Evolutionary conservation across 2,888 invertebrate genomes (phyloP).

Genomic region (Agrotis ipsilon): DNA sequence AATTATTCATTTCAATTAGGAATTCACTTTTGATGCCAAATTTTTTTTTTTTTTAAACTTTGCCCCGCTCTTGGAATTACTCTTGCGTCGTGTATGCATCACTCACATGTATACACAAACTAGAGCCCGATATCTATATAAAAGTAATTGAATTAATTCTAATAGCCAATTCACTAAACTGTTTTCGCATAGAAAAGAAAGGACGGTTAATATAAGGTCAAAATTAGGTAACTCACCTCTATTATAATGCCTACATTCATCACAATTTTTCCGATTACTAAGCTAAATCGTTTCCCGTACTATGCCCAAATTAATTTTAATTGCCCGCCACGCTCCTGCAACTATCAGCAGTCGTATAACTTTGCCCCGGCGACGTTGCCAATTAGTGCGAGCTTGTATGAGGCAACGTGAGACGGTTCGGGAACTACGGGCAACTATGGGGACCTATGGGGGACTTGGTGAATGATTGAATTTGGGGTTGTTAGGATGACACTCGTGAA

Average conservation of each 20-base stretch:
- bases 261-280: slow-evolving; percentile 9
- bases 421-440: not conserved
- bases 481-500: not conserved
- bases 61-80: too few species aligned
- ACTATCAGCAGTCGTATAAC: slow-evolving; percentile 49
- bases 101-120: too few species aligned
- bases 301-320: slow-evolving; percentile 36
- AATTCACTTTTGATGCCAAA: too few species aligned
- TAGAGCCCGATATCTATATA: too few species aligned
- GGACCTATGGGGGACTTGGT: not conserved
- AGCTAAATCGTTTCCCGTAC: slow-evolving; percentile 7
- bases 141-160: too few species aligned
- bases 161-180: not conserved
- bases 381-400: slow-evolving; percentile 48
- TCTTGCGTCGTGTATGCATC: too few species aligned
- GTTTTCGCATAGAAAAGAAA: not conserved
- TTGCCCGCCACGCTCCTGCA: slow-evolving; percentile 13
- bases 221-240: not conserved
- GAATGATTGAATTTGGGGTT: not conserved
- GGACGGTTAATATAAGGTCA: not conserved
- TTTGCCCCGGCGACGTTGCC: slow-evolving; percentile 13
- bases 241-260: slow-evolving; percentile 7
- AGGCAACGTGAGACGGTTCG: slow-evolving; percentile 38
- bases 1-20: too few species aligned
- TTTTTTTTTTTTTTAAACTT: too few species aligned